A percentile compares a stretch with the other conserved stretches of the same genome.
Conservation (phyloP, 2,888 invertebrate species). For the Heliconius sara region DNA sequence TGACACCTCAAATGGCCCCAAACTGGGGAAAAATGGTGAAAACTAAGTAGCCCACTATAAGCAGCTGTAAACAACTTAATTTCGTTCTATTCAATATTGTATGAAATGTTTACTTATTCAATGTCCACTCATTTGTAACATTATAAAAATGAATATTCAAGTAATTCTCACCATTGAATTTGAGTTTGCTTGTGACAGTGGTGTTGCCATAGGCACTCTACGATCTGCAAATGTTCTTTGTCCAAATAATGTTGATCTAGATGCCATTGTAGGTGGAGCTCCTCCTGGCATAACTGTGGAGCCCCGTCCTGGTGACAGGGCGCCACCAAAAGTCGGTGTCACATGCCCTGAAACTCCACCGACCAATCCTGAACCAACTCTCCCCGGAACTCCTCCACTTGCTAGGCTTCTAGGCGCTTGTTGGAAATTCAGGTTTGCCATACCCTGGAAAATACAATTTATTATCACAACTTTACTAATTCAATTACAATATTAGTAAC, state of each 20-base stretch:
- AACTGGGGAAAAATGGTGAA: too few species aligned
- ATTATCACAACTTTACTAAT: not conserved
- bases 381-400: constrained; percentile 85
- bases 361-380: constrained; percentile 88
- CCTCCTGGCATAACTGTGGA: constrained; percentile 77
- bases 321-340: constrained; percentile 81
- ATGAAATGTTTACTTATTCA: not conserved
- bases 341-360: constrained; percentile 86
- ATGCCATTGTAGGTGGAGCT: constrained; percentile 84
- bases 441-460: constrained; percentile 84
- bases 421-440: constrained; percentile 97
- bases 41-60: too few species aligned
- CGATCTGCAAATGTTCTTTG: constrained; percentile 92
- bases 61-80: too few species aligned
- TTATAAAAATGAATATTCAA: not conserved
- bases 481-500: not conserved
- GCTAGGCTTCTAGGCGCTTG: constrained; percentile 95
- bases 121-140: not conserved
- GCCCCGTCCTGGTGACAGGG: constrained; percentile 76
- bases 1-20: too few species aligned
- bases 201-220: constrained; percentile 86
- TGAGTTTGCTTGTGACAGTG: constrained; percentile 82
- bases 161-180: constrained; percentile 76
- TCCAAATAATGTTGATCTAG: constrained; percentile 88
- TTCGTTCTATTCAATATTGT: not conserved